Base-by-base conservation (phyloP, 2,888 invertebrate genomes). In the Diaprepes abbreviatus region DNA sequence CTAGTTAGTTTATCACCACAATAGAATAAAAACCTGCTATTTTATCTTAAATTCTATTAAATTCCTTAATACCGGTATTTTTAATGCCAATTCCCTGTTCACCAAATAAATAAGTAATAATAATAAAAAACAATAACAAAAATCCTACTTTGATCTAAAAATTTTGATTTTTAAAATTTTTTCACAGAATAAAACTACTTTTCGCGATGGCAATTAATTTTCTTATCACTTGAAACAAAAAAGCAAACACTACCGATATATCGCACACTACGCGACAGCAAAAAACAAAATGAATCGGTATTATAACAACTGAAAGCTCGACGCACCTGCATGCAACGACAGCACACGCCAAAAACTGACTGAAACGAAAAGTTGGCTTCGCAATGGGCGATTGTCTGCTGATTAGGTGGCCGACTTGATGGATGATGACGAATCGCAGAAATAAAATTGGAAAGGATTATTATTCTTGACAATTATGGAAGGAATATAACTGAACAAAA, bases 381-480 rank as follows among this genome's bases (percentile, higher is more conserved):
- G 24, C 43, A 19, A 43, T 43, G 43, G 43, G 19, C 43, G 43
- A 43, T 43, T 43, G 43, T 43, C 43, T 43, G n/a, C 43, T 17
- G 43, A 43, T 43, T 43, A 43, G 40, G 17, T 6, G 40, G 24
- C 24, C 40, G 17, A 40, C 40, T 43, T 21, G 43, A 43, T 43
- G 19, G 19, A 43, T 21, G 43, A 40, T 43, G 43, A 43, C 21
- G 43, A 43, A 43, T 21, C 19, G 19, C 21, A 12, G 43, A 43
- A 21, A 4, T 17, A 40, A 40, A 40, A 7, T 16, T 40, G 40
- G 40, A 40, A 12, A 36, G 36, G 36, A 36, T n/a, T 36, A 33
- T 9, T 4, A 36, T 36, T 36, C 36, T 10, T 12, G 14, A 33
- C 33, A 36, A 36, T 36, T 12, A 36, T 10, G n/a, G n/a, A 10